A percentile compares a stretch with the other conserved stretches of the same genome.
These are phyloP conservation scores for Coracopsis vasa DNA, from an alignment of 2,113 vertebrate genomes.

Conservation along the genomic window DNA sequence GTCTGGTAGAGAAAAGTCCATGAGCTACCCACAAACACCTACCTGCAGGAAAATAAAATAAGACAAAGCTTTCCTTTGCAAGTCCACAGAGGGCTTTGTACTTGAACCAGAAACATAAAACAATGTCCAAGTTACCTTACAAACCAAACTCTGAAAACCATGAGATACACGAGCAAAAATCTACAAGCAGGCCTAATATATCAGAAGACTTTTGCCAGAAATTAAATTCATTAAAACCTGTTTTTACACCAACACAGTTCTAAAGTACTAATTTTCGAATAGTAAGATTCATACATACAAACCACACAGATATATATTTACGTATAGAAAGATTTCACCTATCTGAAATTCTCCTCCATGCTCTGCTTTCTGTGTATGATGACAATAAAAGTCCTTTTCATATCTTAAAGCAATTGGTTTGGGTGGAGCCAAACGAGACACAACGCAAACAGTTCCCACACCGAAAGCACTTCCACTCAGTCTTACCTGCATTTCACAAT, in stretches of 20 bases:
- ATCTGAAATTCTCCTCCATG: background rate
- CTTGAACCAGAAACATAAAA: background rate
- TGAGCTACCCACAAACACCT: background rate
- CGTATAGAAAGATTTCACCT: background rate
- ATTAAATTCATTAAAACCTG: background rate
- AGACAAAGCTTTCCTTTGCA: background rate
- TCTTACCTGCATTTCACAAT: slow-evolving; percentile 91
- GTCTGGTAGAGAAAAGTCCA: background rate
- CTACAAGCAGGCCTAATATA: background rate
- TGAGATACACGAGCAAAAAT: background rate
- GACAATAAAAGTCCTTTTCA: background rate
- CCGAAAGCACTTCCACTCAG: background rate
- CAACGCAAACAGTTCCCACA: background rate
- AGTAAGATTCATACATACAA: background rate
- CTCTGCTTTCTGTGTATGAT: background rate
- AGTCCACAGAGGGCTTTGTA: background rate
- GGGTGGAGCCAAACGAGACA: background rate
- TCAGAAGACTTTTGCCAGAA: background rate
- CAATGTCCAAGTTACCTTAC: background rate
- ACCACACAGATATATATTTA: background rate
- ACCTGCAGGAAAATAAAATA: background rate
- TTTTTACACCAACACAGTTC: background rate
- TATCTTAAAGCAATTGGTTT: background rate
- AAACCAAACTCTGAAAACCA: background rate
- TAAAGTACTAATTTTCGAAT: background rate